phyloP scores from a whole-genome alignment of 2,888 invertebrate species.

The Pachydiplax longipennis region DNA sequence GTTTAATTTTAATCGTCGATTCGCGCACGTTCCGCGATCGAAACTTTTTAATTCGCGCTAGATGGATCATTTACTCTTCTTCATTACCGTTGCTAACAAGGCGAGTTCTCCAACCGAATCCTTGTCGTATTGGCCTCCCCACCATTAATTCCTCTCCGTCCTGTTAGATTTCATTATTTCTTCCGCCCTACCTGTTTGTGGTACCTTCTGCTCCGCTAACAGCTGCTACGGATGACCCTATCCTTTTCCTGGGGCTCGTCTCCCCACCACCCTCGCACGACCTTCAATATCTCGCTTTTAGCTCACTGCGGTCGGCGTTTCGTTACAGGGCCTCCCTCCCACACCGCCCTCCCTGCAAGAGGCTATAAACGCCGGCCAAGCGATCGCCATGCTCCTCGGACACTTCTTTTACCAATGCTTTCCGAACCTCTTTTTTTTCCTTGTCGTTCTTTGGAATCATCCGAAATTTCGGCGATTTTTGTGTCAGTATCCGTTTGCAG shows the following conservation, averaged over 20 bases:
- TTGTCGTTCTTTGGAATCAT: too few relatives aligned
- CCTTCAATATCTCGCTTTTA: conserved; percentile 35
- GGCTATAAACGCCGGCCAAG: neutral
- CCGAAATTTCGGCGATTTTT: too few relatives aligned
- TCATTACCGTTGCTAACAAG: too few relatives aligned
- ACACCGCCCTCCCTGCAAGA: neutral
- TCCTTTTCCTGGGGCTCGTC: neutral
- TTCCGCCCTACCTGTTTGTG: neutral
- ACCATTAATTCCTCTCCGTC: neutral
- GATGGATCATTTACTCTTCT: too few relatives aligned
- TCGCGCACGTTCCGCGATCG: too few relatives aligned
- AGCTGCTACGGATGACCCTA: conserved; percentile 21
- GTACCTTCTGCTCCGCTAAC: neutral
- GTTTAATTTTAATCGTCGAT: too few relatives aligned
- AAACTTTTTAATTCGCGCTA: too few relatives aligned
- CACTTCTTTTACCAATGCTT: neutral
- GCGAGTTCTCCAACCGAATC: too few relatives aligned
- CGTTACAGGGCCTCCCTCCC: neutral
- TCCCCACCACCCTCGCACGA: neutral
- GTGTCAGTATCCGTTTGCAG: too few relatives aligned
- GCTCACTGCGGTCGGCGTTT: conserved; percentile 16
- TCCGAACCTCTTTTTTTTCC: neutral
- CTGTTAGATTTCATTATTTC: neutral
- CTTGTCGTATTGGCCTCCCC: neutral
- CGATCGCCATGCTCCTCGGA: neutral